Evolutionary conservation across 2,113 vertebrate genomes (phyloP).

Genomic region (Nematolebias whitei): DNA sequence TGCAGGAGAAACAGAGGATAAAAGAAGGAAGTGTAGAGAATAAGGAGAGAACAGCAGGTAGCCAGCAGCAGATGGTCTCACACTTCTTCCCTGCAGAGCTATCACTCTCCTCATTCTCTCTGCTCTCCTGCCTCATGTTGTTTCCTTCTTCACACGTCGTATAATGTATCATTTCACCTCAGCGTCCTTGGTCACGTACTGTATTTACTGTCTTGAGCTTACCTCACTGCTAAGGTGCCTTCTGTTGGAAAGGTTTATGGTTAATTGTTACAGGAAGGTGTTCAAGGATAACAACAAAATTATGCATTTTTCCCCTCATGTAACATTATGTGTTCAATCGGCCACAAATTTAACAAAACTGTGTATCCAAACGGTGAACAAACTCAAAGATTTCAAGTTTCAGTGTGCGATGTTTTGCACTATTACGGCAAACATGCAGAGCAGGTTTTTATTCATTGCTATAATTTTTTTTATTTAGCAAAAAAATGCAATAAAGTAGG

Average conservation of each 20-base stretch:
- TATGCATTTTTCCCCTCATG: not conserved
- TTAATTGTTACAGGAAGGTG: conserved; percentile 12
- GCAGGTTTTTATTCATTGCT: too few species aligned
- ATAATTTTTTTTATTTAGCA: too few species aligned
- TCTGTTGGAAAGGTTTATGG: conserved; percentile 18
- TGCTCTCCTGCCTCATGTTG: conserved; percentile 48
- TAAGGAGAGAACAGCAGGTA: conserved; percentile 66
- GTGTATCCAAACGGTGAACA: too few species aligned
- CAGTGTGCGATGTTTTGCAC: too few species aligned
- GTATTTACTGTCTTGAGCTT: conserved; percentile 28
- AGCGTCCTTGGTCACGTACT: conserved; percentile 56
- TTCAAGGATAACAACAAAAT: not conserved
- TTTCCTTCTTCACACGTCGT: conserved; percentile 44
- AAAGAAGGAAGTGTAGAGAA: conserved; percentile 48
- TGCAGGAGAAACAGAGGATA: conserved; percentile 47
- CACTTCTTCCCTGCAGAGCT: conserved; percentile 72
- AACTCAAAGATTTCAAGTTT: too few species aligned
- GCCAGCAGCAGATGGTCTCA: conserved; percentile 74
- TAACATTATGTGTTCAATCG: not conserved
- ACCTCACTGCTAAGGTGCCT: conserved; percentile 17
- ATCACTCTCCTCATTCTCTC: conserved; percentile 63
- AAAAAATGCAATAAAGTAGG: too few species aligned
- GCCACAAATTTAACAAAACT: too few species aligned
- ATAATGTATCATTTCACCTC: conserved; percentile 62
- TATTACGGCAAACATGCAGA: too few species aligned